Evolutionary conservation across 2,113 vertebrate species (phyloP), one percentile per base, ranked within the genome.

Genomic region (Salminus brasiliensis): DNA sequence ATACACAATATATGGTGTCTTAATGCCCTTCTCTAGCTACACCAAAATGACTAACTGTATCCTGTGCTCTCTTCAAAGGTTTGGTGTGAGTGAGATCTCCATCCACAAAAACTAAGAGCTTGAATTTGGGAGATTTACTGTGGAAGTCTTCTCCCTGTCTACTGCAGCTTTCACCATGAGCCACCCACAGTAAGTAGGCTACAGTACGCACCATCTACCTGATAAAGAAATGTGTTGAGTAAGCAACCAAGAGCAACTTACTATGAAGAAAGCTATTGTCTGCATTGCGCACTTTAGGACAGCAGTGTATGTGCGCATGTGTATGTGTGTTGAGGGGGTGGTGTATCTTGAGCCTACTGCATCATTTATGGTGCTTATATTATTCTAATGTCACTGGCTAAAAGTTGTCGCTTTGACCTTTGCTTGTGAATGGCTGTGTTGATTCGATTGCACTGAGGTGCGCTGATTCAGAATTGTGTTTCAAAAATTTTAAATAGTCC

Each of bases 141-240:
- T 83, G 85, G 85, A 85, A 76, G 21, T 87, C 81, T 62, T 62
- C 83, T 89, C 83, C 71, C 74, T 81, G 69, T 83, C 80, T 74
- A 32, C 79, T 72, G 57, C 72, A 86, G 82, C 84, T 83, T 72
- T 85, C 88, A 80, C 86, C 89, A 94, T 94, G 93, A 93, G 92
- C 88, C 89, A 93, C 63, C 87, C 86, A 49, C 91, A 90, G 93
- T 94, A 84, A 94, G 93, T 93, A 87, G 27, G n/a, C 60, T 81
- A 78, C 66, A 79, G 67, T 63, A 21, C 63, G 34, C 32, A 73
- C 78, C 23, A 65, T 60, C 53, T 78, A 69, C 62, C 69, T 23
- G 73, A 59, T 81, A 69, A 62, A 72, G 34, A 79, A 80, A 63
- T 39, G 30, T 74, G 74, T 72, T 23, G 36, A 75, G 34, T 49